Evolutionary conservation across 2,888 invertebrate genomes (phyloP), one percentile per base, ranked within the genome.

Genomic region (Leptopilina myrica): DNA sequence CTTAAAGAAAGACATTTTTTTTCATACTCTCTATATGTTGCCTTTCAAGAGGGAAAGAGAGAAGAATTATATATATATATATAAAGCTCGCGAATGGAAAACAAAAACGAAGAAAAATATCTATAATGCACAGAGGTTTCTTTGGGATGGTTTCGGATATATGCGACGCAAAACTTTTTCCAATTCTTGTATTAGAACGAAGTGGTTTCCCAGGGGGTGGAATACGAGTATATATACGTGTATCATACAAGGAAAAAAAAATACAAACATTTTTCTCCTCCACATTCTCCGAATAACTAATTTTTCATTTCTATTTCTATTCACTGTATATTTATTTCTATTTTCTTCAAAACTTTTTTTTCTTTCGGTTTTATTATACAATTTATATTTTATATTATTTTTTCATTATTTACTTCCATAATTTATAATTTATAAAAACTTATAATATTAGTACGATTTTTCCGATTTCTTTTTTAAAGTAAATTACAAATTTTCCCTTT

Each of bases 61-160:
- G 3, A 33, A 33, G 33, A 33, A 33, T 33, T 33, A 33, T 33
- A 33, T 33, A 73, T 33, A 33, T 33, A 33, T 33, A 73, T 26
- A 56, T 56, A 80, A 67, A 56, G 64, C 69, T 80, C 77, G 43
- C 7, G 43, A 43, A 64, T 64, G 78, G 73, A 79, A 80, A 77
- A 79, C 33, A 33, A 78, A 76, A 76, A 46, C 46, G 49, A 11
- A 80, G 80, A 84, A 84, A 84, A 85, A 86, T 87, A 89, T 89
- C 87, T 88, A 88, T 89, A 87, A 89, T 89, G 88, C 87, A 89
- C 87, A 86, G 7, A 43, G 88, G 86, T 86, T 87, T 86, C 87
- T 86, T 33, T 85, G 87, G 86, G 86, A 89, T 86, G 87, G 84
- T 20, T 87, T 83, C 86, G 83, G 87, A 87, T 86, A 84, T 88